Conservation (phyloP, 2,113 vertebrate species). For the Oplegnathus fasciatus region DNA sequence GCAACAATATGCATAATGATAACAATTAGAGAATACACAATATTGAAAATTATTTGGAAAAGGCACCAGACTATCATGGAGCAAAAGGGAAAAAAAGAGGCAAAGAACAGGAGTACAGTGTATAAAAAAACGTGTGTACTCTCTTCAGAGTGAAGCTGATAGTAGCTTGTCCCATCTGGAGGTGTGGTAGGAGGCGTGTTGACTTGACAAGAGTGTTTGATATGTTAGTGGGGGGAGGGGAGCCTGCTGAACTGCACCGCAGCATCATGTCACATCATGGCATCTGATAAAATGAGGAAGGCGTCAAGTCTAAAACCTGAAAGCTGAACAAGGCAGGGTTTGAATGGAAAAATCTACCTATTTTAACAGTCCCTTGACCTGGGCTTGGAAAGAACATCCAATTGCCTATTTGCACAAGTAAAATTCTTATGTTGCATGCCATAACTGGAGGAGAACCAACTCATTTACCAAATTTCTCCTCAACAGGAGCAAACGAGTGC, state of each 20-base stretch:
- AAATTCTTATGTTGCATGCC: background rate
- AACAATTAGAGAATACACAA: constrained; percentile 10
- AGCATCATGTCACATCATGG: constrained; percentile 34
- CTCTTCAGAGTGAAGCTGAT: constrained; percentile 16
- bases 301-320: background rate
- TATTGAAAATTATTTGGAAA: background rate
- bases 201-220: constrained; percentile 64
- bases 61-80: background rate
- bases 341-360: background rate
- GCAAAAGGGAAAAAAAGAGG: too few species aligned
- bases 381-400: background rate
- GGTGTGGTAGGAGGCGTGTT: constrained; percentile 54
- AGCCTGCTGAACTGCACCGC: constrained; percentile 19
- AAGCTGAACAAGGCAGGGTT: background rate
- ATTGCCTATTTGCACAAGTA: background rate
- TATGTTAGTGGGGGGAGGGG: constrained; percentile 33
- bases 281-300: constrained; percentile 15
- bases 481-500: background rate
- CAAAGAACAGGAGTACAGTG: background rate
- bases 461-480: background rate
- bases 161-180: constrained; percentile 46
- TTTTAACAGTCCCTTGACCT: background rate
- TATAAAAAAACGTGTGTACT: constrained; percentile 14
- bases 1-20: constrained; percentile 7
- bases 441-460: background rate